phyloP scores from a whole-genome alignment of 2,888 invertebrate species.

The Melanchra persicariae region DNA sequence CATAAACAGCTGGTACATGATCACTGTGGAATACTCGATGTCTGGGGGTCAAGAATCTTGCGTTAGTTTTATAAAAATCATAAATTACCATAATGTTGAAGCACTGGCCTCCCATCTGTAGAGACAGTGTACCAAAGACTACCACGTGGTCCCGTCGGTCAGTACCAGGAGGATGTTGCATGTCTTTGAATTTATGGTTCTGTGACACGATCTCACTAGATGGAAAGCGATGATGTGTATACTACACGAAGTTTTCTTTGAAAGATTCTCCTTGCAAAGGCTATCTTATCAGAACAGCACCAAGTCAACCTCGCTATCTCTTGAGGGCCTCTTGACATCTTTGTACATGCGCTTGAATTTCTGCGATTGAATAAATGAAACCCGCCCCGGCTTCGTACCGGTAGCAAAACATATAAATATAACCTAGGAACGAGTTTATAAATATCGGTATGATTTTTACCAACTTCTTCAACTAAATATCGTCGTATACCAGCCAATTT shows the following conservation, averaged over 20 bases:
- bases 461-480: too few species aligned
- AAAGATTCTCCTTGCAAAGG: too few species aligned
- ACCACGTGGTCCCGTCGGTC: not conserved
- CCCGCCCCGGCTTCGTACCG: too few species aligned
- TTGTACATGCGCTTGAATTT: not conserved
- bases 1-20: constrained; percentile 22
- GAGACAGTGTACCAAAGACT: too few species aligned
- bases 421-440: too few species aligned
- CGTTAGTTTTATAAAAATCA: not conserved
- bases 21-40: not conserved
- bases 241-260: not conserved
- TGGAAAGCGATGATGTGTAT: too few species aligned
- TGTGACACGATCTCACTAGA: too few species aligned
- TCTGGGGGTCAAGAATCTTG: not conserved
- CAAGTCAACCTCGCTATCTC: not conserved
- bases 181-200: too few species aligned
- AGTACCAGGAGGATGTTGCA: not conserved
- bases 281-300: not conserved
- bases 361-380: not conserved
- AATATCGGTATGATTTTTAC: too few species aligned
- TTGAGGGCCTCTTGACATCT: not conserved
- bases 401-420: too few species aligned
- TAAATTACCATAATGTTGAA: not conserved
- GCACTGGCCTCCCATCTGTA: too few species aligned
- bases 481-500: too few species aligned